Evolutionary conservation across 2,797 vertebrate genomes (phyloP), one percentile per base, ranked within the genome.

Genomic region (Trachops cirrhosus): DNA sequence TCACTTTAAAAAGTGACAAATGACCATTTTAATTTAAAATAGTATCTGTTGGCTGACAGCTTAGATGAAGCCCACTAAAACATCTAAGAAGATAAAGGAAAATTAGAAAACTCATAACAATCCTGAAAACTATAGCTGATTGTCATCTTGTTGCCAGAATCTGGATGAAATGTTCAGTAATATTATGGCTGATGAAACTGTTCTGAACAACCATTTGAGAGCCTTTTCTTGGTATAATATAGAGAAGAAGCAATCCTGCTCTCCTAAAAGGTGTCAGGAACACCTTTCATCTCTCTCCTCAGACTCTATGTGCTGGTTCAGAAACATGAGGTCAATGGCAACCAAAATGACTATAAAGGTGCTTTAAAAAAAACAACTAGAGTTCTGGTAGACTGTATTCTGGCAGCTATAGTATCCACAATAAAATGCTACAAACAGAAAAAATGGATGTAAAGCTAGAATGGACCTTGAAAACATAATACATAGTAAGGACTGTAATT

Each of bases 241-340:
- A 88, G 48, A 96, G 93, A 93, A 93, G 87, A 91, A 95, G 64
- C 64, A 89, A 86, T 78, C 37, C 18, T 91, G 11, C 62, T 95
- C 95, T 96, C 64, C 83, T 95, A 86, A 93, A 96, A 89, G 88
- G 94, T 96, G 79, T 94, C 70, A 73, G 86, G 48, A 94, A 89
- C 50, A 93, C 70, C 86, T 97, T 96, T 96, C 86, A 97, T 97
- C 86, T 97, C 50, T 96, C 64, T 95, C 62, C 26, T 96, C 88
- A 89, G 89, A 92, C 70, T 97, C 71, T 94, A 50, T 95, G 96
- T 97, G 74, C 64, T 95, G 70, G 83, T 91, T 97, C 73, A 92
- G 86, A 96, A 96, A 92, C 83, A 96, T 6, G 83, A 92, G 96
- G 92, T 96, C 96, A 96, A 15, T 89, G 82, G 64, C 86, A 97